These are phyloP conservation scores for Leptoclinus maculatus DNA, from an alignment of 2,797 vertebrate genomes.

Conservation along the genomic window DNA sequence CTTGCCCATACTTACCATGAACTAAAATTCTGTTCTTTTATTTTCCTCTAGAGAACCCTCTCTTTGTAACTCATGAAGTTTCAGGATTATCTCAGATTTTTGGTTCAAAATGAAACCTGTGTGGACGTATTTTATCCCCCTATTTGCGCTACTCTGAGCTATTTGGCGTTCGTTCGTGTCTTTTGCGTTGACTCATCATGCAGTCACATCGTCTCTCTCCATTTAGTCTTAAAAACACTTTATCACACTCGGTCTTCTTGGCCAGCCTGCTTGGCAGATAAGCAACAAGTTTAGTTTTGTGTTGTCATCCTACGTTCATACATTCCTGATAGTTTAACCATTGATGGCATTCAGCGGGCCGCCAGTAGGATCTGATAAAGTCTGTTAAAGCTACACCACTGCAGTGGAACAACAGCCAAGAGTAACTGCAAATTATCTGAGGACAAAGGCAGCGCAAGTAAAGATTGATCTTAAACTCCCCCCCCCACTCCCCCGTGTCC, in stretches of 20 bases:
- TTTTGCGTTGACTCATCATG: no score
- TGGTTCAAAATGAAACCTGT: no score
- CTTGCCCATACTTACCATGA: no score
- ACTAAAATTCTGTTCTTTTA: no score
- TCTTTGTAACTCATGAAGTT: no score
- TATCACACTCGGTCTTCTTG: neutral
- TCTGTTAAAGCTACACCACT: conserved; percentile 3
- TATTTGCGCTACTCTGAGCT: no score
- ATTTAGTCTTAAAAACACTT: neutral
- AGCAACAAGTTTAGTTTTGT: neutral
- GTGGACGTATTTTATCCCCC: no score
- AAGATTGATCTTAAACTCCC: conserved; percentile 30
- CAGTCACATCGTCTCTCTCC: neutral
- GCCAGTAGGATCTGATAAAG: neutral
- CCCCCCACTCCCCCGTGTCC: conserved; percentile 4
- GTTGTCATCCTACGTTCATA: neutral
- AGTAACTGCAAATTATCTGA: conserved; percentile 36
- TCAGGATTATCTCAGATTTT: no score
- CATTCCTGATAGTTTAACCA: neutral
- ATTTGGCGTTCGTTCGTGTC: no score
- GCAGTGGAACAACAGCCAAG: neutral
- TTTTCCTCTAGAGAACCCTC: no score
- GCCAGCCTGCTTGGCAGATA: neutral
- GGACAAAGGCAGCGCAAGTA: conserved; percentile 37
- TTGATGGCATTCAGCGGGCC: neutral